Evolutionary conservation across 2,113 vertebrate genomes (phyloP), one percentile per base, ranked within the genome.

Genomic region (Psittacara wagleri): DNA sequence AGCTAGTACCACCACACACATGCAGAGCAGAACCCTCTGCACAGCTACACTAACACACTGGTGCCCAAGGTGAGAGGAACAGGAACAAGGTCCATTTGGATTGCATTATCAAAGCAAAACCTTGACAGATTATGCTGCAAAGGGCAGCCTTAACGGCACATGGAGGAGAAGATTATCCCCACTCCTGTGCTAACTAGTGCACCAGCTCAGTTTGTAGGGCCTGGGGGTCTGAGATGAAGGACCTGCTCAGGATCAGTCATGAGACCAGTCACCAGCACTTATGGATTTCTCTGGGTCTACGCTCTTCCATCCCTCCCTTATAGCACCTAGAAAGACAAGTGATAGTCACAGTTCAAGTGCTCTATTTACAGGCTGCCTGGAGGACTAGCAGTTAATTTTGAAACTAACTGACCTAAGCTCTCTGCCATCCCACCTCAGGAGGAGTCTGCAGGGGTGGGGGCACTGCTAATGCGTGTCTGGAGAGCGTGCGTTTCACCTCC

Each of bases 321-420:
- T 0, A 51, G 29, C 66, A 68, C 48, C 77, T 89, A 70, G 85
- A 57, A 86, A 90, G 86, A 63, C 86, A 25, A 66, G 93, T 27
- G 74, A 81, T 28, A 94, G 83, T 87, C 96, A 88, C 91, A 84
- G 68, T 78, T 87, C 74, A 72, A 83, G 80, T 20, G 19, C 74
- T 77, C 78, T 86, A 74, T 95, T 89, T 93, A 95, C 94, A 97
- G 85, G 43, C 59, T 96, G 95, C 91, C 95, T 95, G 52, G 77
- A 95, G 95, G 91, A 96, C 92, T 83, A 74, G 84, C 95, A 97
- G 94, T 97, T 96, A 97, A 97, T 97, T 96, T 94, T 95, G 94
- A 97, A 94, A 90, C 90, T 92, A 95, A 97, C 92, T 97, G 96
- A 96, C 94, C 97, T 97, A 94, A 96, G 94, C 93, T 92, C 76